Percentiles rank a stretch among this genome's conserved stretches.
Conservation (phyloP, 2,113 vertebrate genomes). For the Phyllostomus hastatus region DNA sequence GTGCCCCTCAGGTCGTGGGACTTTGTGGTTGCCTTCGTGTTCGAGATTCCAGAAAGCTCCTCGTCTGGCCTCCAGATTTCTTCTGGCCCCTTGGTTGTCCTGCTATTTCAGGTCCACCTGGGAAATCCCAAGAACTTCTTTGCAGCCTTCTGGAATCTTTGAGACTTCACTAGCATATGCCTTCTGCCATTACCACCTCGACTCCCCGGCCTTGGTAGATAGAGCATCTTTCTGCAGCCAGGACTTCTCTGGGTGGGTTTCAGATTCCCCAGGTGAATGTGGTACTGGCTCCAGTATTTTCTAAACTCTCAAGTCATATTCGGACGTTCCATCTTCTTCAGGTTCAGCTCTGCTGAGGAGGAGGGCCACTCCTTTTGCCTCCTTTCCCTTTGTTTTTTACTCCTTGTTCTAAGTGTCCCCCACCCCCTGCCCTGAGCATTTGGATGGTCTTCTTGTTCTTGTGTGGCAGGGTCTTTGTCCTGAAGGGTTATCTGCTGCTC, state of each 20-base stretch:
- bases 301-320: background rate
- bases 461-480: background rate
- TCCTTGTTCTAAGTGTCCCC: background rate
- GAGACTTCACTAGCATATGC: background rate
- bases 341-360: background rate
- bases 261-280: no score
- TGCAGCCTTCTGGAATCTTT: background rate
- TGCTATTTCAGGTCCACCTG: background rate
- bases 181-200: background rate
- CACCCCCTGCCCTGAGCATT: background rate
- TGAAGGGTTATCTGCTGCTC: background rate
- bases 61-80: background rate
- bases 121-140: background rate
- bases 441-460: background rate
- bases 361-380: background rate
- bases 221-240: background rate
- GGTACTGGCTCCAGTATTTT: fast-evolving
- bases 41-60: background rate
- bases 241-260: background rate
- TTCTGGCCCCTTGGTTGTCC: background rate
- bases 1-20: background rate
- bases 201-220: background rate
- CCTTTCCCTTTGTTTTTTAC: background rate
- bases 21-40: background rate
- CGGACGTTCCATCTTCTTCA: background rate